These are phyloP conservation scores for Octomys mimax DNA, from an alignment of 2,797 vertebrate species.

Conservation along the genomic window DNA sequence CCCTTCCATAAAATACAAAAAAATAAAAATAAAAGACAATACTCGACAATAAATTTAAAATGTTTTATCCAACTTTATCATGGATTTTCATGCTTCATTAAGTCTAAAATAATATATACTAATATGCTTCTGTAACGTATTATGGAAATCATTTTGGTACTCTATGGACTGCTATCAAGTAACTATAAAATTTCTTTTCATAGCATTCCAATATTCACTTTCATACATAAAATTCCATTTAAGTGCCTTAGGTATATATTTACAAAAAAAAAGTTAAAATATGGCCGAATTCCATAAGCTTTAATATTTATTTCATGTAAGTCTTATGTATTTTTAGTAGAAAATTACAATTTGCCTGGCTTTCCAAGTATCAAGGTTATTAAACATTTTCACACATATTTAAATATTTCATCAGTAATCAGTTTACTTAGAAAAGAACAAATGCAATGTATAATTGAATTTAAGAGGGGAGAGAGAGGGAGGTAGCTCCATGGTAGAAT, in stretches of 20 bases:
- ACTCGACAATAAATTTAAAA: neutral
- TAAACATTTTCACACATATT: neutral
- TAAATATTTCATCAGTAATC: neutral
- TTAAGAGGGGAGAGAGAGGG: neutral
- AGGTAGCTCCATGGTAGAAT: neutral
- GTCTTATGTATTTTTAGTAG: neutral
- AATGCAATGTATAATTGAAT: neutral
- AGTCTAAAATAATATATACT: neutral
- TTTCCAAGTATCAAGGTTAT: neutral
- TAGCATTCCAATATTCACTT: neutral
- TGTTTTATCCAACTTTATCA: neutral
- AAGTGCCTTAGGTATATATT: constrained; percentile 13
- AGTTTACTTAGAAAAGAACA: neutral
- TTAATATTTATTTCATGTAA: constrained; percentile 1
- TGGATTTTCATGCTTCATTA: constrained; percentile 40
- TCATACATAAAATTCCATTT: constrained; percentile 1
- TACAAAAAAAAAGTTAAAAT: constrained; percentile 35
- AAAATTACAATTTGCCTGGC: constrained; percentile 10
- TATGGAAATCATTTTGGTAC: neutral
- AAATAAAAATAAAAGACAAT: no score
- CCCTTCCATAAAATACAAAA: no score
- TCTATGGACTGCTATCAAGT: constrained; percentile 1
- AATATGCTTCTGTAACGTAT: constrained; percentile 28
- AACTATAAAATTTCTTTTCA: constrained; percentile 29
- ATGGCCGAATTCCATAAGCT: neutral